These are phyloP conservation scores for Calyptomena viridis DNA, from an alignment of 2,113 vertebrate species.

Conservation along the genomic window DNA sequence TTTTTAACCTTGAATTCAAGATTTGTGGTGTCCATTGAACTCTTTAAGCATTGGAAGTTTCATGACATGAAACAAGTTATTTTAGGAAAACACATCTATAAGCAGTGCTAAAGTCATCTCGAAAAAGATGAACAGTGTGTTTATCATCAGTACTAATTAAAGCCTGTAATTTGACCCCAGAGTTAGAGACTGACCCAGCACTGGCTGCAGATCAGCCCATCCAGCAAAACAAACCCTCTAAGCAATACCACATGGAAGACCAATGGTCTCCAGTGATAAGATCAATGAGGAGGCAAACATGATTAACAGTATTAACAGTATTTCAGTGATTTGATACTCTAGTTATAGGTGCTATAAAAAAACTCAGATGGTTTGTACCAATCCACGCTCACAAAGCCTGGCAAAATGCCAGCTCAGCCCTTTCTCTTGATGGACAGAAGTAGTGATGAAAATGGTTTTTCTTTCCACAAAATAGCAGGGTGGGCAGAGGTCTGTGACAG, in stretches of 20 bases:
- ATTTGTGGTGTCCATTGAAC: background rate
- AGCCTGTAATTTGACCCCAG: background rate
- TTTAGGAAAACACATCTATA: background rate
- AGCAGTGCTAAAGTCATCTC: background rate
- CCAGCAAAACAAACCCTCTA: background rate
- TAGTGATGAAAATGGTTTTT: background rate
- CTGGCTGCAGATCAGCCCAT: background rate
- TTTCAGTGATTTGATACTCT: constrained; percentile 8
- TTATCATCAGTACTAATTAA: constrained; percentile 8
- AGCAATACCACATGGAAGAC: background rate
- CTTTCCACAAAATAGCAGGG: background rate
- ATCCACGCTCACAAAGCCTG: background rate
- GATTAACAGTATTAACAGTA: background rate
- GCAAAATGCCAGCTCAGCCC: background rate
- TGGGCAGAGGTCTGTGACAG: background rate
- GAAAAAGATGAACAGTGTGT: background rate
- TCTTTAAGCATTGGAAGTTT: background rate
- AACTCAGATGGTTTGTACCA: background rate
- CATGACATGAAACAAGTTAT: background rate
- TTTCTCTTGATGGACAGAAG: background rate
- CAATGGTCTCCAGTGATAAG: background rate
- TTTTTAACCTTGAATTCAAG: background rate
- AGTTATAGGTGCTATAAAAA: background rate
- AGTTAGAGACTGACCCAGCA: background rate
- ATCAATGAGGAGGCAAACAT: background rate